Base-by-base conservation (phyloP, 2,888 invertebrate genomes). In the Tetrapedia diversipes region DNA sequence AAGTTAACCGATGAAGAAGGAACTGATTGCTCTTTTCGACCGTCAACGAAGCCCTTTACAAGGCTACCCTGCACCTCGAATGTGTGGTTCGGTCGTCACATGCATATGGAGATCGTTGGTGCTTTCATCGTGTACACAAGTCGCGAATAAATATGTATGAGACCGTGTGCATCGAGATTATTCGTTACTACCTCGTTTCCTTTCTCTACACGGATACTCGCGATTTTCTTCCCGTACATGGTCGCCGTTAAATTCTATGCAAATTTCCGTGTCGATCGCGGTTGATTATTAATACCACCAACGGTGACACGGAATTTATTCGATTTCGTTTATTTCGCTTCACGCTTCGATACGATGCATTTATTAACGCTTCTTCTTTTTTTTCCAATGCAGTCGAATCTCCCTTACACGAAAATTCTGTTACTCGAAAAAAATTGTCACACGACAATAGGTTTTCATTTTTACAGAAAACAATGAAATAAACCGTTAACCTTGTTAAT, bases 141-240 rank as follows among this genome's bases (percentile, higher is more conserved):
- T 85, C 80, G 71, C 65, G 80, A 73, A 86, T 86, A 87, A 86
- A 87, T 87, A 87, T 87, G 86, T 84, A 87, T 87, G 87, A 86
- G 81, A 65, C 63, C 60, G 80, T 77, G 82, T 80, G 80, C 85
- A 86, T 81, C 80, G 86, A 82, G 81, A 87, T 87, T 86, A 86
- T 87, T 86, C 86, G 81, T 83, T 84, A 80, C 84, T 84, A 82
- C 74, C 77, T 72, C 78, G 77, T 82, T 84, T 79, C 77, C 80
- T 79, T n/a, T 79, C 77, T 74, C 68, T 76, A 77, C 76, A 69
- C 69, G 69, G 63, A 47, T 60, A 66, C 65, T 59, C 61, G 37
- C 64, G 57, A 66, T 83, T 73, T 78, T 79, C 69, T 79, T 83
- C 81, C 70, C 67, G 73, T 59, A 43, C 54, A 54, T 37, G 51